Conservation (phyloP, 2,888 invertebrate species). For the Steinernema hermaphroditum region DNA sequence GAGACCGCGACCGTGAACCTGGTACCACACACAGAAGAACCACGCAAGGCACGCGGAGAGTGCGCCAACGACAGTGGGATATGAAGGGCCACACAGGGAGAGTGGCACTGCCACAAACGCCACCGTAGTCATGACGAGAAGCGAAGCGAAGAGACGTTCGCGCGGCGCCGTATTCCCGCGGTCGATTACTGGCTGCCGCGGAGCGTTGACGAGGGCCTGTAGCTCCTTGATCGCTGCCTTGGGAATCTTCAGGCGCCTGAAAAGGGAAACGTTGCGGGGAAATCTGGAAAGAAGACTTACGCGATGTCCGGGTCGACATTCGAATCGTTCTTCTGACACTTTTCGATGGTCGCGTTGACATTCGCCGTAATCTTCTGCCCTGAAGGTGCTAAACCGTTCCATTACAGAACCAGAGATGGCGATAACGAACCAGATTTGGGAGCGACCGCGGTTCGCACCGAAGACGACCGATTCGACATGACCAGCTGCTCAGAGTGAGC, state of each 20-base stretch:
- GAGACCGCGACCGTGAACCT: conserved; percentile 24
- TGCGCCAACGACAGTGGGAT: background rate
- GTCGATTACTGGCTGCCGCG: background rate
- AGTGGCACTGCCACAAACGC: background rate
- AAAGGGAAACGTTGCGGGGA: background rate
- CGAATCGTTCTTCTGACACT: background rate
- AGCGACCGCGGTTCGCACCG: background rate
- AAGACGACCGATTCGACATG: conserved; percentile 4
- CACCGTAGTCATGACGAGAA: background rate
- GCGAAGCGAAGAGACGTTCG: conserved; percentile 27
- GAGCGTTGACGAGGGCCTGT: conserved; percentile 19
- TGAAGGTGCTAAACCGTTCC: background rate
- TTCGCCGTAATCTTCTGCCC: background rate
- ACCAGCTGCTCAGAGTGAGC: too few species aligned
- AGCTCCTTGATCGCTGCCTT: conserved; percentile 31
- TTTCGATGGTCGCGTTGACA: background rate
- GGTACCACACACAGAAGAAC: conserved; percentile 10
- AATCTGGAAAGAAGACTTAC: background rate
- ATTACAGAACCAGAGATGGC: background rate
- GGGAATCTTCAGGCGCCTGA: conserved; percentile 31
- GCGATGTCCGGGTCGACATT: background rate
- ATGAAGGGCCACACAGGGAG: background rate
- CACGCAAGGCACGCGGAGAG: background rate
- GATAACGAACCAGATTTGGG: background rate
- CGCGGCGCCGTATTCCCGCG: conserved; percentile 25